Conservation (phyloP, 2,113 vertebrate genomes). For the Psammodynastes pulverulentus region DNA sequence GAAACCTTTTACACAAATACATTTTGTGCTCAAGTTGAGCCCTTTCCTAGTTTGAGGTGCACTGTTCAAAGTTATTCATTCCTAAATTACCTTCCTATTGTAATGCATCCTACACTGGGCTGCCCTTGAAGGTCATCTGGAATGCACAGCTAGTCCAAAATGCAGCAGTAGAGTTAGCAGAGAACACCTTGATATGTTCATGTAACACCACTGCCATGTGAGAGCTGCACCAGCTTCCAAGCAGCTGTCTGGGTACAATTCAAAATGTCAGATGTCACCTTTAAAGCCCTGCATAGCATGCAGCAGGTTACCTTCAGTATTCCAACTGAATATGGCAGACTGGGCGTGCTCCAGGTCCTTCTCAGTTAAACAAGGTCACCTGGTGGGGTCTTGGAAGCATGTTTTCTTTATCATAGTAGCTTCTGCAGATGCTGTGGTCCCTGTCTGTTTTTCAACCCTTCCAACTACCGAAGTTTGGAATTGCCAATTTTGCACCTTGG, state of each 20-base stretch:
- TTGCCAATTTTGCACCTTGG: neutral
- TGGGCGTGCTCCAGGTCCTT: neutral
- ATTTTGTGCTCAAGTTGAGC: neutral
- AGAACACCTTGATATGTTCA: neutral
- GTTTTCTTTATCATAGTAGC: neutral
- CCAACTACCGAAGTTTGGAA: neutral
- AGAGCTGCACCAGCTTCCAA: neutral
- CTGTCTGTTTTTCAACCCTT: neutral
- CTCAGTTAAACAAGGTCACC: neutral
- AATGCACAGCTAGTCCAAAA: neutral
- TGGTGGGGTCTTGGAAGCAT: neutral
- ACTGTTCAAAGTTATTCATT: neutral
- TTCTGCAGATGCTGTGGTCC: neutral
- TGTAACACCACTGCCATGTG: neutral
- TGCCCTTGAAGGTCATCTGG: neutral
- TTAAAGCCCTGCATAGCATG: neutral
- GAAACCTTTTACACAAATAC: neutral
- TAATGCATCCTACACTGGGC: neutral
- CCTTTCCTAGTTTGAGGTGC: neutral
- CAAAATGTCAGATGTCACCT: neutral
- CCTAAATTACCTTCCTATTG: neutral
- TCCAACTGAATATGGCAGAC: neutral
- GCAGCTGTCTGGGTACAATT: neutral
- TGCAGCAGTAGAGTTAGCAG: neutral
- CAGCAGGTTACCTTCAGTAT: neutral